Base-by-base conservation (phyloP, 2,113 vertebrate genomes). In the Pyrgilauda ruficollis region DNA sequence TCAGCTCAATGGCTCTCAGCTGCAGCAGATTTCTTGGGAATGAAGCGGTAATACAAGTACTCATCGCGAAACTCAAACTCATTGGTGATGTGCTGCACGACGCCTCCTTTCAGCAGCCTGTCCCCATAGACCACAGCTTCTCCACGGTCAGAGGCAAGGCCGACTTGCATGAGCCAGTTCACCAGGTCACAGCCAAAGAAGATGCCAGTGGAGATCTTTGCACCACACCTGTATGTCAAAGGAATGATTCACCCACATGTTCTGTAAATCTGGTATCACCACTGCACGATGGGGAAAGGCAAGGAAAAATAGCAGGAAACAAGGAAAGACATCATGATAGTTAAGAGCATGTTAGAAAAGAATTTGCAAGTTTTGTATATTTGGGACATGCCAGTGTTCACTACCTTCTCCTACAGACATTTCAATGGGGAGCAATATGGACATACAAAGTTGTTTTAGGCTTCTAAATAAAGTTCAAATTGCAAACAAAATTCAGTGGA, bases 131-230 rank as follows among this genome's bases (percentile, higher is more conserved):
- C 97, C 46, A 98, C 97, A 5, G 99, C 99, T 97, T 99, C 99
- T 1, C 98, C 98, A 7, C 97, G 97, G 97, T 99, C 99, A 20
- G 97, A 98, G 73, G 99, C 98, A 73, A 99, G 98, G 92, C 99
- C 99, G 10, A 98, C 98, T 97, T 98, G 98, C 90, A 99, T 97
- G 13, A 99, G 98, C 99, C 99, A 99, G 95, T 98, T 98, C 97
- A 99, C 99, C 93, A 99, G 98, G 74, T 99, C 99, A 92, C 97
- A 99, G 97, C 99, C 99, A 82, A 98, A 98, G 97, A 99, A 99
- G 93, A 99, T 98, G 78, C 98, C 98, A 8, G 98, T 97, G 84
- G 96, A 97, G 35, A 97, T 98, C 95, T 96, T 98, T 50, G 98
- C 92, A 95, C 98, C 98, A 98, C 98, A 98, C 98, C 98, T 98